Conservation (phyloP, 35 echinoderm and acorn worm species). For the Heliocidaris tuberculata region DNA sequence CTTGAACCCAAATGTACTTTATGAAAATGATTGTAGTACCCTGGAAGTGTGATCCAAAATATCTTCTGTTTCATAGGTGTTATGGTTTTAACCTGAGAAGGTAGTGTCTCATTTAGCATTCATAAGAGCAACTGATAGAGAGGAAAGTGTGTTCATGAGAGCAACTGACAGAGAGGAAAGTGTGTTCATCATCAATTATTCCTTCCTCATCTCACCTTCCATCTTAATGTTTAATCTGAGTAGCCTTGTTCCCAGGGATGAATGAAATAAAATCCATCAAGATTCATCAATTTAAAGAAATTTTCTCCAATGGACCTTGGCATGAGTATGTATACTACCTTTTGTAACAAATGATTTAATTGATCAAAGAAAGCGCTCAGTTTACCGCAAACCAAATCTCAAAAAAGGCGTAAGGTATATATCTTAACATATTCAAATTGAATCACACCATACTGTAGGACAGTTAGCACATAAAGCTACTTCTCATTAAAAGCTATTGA, state of each 20-base stretch:
- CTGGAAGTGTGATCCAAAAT: not conserved
- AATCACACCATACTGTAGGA: not conserved
- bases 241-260: not conserved
- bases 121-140: not conserved
- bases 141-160: not conserved
- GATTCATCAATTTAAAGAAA: too few relatives aligned
- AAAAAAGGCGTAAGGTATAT: not conserved
- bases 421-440: not conserved
- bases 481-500: not conserved
- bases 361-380: not conserved
- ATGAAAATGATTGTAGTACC: not conserved
- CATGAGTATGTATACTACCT: not conserved
- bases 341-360: not conserved
- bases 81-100: not conserved
- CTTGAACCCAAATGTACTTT: not conserved
- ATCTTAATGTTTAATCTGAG: not conserved
- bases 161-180: not conserved
- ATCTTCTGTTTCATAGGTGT: not conserved
- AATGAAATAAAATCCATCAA: not conserved
- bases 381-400: not conserved
- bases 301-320: too few relatives aligned
- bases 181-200: constrained; percentile 13
- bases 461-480: not conserved
- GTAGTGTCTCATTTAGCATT: not conserved
- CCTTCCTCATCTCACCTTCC: not conserved